phyloP scores from a whole-genome alignment of 2,888 invertebrate species.

The Aphidius colemani region DNA sequence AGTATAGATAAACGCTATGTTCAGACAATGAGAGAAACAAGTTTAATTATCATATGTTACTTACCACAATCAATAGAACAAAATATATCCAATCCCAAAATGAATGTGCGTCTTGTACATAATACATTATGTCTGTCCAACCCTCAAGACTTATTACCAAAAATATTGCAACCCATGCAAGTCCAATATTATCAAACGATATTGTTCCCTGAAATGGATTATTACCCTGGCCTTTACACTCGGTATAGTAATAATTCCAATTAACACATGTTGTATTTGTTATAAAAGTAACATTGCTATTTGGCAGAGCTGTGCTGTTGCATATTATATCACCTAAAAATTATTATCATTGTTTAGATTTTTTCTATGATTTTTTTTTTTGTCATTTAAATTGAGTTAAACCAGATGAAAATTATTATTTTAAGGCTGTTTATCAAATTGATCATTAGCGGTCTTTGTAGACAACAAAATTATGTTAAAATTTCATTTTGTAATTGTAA shows the following conservation, averaged over 20 bases:
- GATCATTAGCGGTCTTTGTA: no score
- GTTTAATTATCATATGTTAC: slow-evolving; percentile 56
- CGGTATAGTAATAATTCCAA: slow-evolving; percentile 98
- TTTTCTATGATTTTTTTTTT: neutral
- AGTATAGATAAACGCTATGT: no score
- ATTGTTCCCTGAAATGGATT: slow-evolving; percentile 99
- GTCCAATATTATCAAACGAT: slow-evolving; percentile 99
- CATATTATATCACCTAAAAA: slow-evolving; percentile 73
- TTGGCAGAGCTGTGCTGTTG: slow-evolving; percentile 72
- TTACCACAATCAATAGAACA: slow-evolving; percentile 97
- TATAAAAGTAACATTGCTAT: slow-evolving; percentile 67
- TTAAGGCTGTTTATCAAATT: no score
- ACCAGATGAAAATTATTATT: no score
- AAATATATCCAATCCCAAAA: slow-evolving; percentile 99
- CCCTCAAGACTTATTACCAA: slow-evolving; percentile 99
- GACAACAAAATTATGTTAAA: no score
- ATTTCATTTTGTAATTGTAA: no score
- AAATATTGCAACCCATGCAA: slow-evolving; percentile 99
- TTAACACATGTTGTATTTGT: slow-evolving; percentile 83
- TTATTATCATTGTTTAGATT: no score
- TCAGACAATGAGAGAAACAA: no score
- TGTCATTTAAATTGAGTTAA: no score
- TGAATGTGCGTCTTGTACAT: slow-evolving; percentile 99
- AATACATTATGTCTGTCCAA: slow-evolving; percentile 99
- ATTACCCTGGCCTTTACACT: slow-evolving; percentile 87